Conservation (phyloP, 2,113 vertebrate genomes). For the Chinchilla lanigera region DNA sequence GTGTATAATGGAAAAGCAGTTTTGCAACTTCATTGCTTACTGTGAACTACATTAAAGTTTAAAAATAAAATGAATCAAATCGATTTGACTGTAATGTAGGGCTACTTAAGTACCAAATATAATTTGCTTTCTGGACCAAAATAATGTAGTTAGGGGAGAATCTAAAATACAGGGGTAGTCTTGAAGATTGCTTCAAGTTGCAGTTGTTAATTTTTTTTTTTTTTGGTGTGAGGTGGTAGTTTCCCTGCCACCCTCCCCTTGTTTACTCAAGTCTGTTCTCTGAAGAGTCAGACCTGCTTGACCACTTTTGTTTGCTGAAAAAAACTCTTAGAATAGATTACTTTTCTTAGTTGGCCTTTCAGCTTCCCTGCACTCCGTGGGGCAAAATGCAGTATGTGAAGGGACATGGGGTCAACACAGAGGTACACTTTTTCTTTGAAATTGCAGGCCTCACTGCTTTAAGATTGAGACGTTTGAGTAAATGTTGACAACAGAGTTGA, state of each 20-base stretch:
- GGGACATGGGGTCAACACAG: slow-evolving; percentile 28
- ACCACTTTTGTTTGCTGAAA: slow-evolving; percentile 87
- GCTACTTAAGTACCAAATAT: slow-evolving; percentile 12
- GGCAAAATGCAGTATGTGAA: neutral
- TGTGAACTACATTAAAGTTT: slow-evolving; percentile 43
- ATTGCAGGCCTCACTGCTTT: slow-evolving; percentile 26
- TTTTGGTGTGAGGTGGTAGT: slow-evolving; percentile 60
- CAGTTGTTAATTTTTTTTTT: slow-evolving; percentile 59
- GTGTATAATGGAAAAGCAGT: neutral
- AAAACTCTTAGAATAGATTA: slow-evolving; percentile 83
- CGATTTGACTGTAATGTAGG: slow-evolving; percentile 36
- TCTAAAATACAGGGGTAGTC: slow-evolving; percentile 37
- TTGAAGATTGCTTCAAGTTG: slow-evolving; percentile 76
- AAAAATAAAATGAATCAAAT: slow-evolving; percentile 45
- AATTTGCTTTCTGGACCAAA: slow-evolving; percentile 57
- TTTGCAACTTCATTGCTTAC: slow-evolving; percentile 33
- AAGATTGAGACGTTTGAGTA: neutral
- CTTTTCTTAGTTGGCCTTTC: slow-evolving; percentile 84
- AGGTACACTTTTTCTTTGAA: slow-evolving; percentile 28
- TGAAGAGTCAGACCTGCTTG: slow-evolving; percentile 79
- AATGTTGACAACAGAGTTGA: neutral
- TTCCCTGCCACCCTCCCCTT: neutral
- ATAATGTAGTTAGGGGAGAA: slow-evolving; percentile 35
- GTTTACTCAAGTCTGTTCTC: slow-evolving; percentile 75
- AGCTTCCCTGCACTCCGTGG: slow-evolving; percentile 81